Percentiles rank a stretch among this genome's conserved stretches.
These are phyloP conservation scores for Unio pictorum DNA, from an alignment of 2,888 invertebrate species.

Conservation along the genomic window DNA sequence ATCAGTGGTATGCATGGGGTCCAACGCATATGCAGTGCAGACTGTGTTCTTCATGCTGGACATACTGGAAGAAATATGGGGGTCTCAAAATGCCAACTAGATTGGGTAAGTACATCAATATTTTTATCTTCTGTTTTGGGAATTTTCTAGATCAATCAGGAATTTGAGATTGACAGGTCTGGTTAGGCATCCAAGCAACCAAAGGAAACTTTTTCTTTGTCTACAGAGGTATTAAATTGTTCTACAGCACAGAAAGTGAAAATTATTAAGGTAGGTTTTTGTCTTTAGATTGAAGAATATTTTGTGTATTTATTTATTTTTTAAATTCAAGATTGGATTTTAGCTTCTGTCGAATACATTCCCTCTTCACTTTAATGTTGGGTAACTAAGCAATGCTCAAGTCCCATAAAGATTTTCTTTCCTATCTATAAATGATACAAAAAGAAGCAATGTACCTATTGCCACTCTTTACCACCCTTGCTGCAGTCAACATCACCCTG, in stretches of 20 bases:
- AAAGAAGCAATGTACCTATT: too few relatives aligned
- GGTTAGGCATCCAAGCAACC: neutral
- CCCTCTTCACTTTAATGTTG: too few relatives aligned
- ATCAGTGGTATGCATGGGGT: constrained; percentile 98
- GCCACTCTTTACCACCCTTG: too few relatives aligned
- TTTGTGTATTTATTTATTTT: too few relatives aligned
- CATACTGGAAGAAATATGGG: constrained; percentile 98
- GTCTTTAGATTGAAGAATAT: too few relatives aligned
- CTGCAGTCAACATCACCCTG: too few relatives aligned
- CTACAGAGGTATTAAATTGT: too few relatives aligned
- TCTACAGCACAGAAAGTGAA: too few relatives aligned
- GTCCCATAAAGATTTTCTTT: constrained; percentile 1
- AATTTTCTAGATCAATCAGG: neutral
- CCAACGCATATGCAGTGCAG: constrained; percentile 93
- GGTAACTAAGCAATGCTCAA: neutral
- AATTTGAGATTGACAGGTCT: too few relatives aligned
- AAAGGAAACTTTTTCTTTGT: neutral
- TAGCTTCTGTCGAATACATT: too few relatives aligned
- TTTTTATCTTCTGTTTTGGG: neutral
- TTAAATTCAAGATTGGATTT: too few relatives aligned
- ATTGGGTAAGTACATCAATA: constrained; percentile 42
- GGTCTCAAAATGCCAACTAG: constrained; percentile 82
- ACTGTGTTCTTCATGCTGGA: constrained; percentile 95
- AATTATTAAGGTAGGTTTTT: too few relatives aligned
- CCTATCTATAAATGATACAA: neutral